phyloP scores from a whole-genome alignment of 2,113 vertebrate genomes.

The Pyrgilauda ruficollis region DNA sequence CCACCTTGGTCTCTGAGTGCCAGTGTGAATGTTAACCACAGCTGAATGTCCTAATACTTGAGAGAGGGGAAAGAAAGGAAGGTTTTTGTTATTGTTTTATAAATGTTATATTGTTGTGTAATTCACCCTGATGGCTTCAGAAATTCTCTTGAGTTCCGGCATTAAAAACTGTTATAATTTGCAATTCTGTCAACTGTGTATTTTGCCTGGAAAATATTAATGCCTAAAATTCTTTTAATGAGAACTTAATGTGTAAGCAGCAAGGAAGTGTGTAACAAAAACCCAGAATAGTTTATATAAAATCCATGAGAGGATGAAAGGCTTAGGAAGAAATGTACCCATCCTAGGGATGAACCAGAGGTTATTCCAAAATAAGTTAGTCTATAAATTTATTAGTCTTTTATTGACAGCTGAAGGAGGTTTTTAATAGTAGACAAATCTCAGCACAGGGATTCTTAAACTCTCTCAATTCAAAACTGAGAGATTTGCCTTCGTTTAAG shows the following conservation, averaged over 20 bases:
- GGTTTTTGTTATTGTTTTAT: not conserved
- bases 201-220: not conserved
- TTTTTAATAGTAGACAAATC: not conserved
- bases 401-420: not conserved
- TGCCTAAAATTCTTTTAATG: not conserved
- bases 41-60: not conserved
- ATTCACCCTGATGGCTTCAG: not conserved
- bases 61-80: not conserved
- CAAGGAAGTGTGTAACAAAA: not conserved
- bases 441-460: not conserved
- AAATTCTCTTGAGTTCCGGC: not conserved
- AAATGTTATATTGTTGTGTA: not conserved
- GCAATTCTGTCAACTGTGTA: not conserved
- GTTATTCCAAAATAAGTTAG: not conserved
- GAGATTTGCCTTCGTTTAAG: not conserved
- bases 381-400: not conserved
- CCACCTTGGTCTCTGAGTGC: not conserved
- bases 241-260: not conserved
- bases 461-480: not conserved
- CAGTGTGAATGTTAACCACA: not conserved
- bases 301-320: not conserved
- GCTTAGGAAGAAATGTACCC: accelerated
- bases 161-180: not conserved
- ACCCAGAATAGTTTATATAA: not conserved
- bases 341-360: not conserved